Conservation (phyloP, 2,888 invertebrate genomes). For the Tiliacea aurago region DNA sequence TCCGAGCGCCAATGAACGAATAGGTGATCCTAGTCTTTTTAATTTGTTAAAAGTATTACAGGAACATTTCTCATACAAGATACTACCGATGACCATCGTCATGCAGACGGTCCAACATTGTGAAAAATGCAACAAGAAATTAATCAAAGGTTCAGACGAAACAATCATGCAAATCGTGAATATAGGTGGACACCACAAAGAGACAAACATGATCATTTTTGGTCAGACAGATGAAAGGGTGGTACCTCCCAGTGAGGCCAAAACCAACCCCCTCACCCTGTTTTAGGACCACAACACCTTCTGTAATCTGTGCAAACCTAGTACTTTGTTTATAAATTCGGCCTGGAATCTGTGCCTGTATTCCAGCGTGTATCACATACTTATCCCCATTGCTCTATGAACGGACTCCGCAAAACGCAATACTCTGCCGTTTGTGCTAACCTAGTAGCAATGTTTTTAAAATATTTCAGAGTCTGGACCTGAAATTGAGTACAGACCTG, state of each 20-base stretch:
- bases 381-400: not conserved
- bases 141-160: not conserved
- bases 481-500: conserved; percentile 13
- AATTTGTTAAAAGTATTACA: not conserved
- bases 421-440: conserved; percentile 28
- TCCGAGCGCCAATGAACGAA: not conserved
- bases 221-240: not conserved
- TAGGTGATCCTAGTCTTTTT: not conserved
- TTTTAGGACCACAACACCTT: conserved; percentile 21
- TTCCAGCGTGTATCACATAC: conserved; percentile 15
- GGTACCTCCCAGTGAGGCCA: not conserved
- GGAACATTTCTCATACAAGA: not conserved
- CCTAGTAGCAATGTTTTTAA: conserved; percentile 57
- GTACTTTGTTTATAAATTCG: conserved; percentile 46
- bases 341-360: conserved; percentile 38
- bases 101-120: not conserved
- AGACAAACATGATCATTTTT: not conserved
- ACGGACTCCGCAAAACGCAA: not conserved
- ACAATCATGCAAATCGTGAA: not conserved
- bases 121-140: not conserved
- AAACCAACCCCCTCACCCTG: conserved; percentile 4
- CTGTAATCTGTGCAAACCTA: conserved; percentile 38
- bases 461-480: conserved; percentile 31
- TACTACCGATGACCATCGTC: not conserved
- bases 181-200: not conserved